A percentile compares a stretch with the other conserved stretches of the same genome.
Evolutionary conservation across 2,113 vertebrate genomes (phyloP).

Genomic region (Dascyllus trimaculatus): DNA sequence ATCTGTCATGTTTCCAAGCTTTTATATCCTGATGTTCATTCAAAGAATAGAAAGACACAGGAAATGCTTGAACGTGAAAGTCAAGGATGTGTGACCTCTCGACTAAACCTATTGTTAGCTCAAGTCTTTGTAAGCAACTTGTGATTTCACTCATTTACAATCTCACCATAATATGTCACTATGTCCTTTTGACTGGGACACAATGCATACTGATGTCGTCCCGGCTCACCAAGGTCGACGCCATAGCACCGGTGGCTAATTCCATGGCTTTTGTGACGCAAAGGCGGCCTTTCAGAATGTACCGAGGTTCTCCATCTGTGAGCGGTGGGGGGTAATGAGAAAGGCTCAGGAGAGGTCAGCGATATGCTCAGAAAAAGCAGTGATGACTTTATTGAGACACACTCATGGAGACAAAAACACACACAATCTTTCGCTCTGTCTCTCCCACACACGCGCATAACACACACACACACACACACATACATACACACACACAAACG

Average conservation of each 20-base stretch:
- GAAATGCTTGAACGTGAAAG: slow-evolving; percentile 21
- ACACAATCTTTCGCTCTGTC: slow-evolving; percentile 5
- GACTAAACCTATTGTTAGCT: slow-evolving; percentile 31
- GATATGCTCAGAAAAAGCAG: slow-evolving; percentile 64
- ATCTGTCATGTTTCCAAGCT: slow-evolving; percentile 14
- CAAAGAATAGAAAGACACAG: neutral
- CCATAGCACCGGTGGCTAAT: slow-evolving; percentile 42
- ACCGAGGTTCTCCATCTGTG: slow-evolving; percentile 56
- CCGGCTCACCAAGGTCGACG: slow-evolving; percentile 56
- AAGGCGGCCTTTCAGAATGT: slow-evolving; percentile 59
- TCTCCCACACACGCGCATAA: neutral
- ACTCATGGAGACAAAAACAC: slow-evolving; percentile 53
- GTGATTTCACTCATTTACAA: slow-evolving; percentile 40
- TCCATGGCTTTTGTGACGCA: slow-evolving; percentile 55
- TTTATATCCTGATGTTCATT: neutral
- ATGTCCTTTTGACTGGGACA: slow-evolving; percentile 59
- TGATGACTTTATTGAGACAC: slow-evolving; percentile 72
- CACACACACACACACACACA: slow-evolving; percentile 22
- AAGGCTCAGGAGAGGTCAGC: slow-evolving; percentile 64
- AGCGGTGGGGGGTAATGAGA: slow-evolving; percentile 62
- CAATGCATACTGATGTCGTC: slow-evolving; percentile 72
- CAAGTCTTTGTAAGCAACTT: slow-evolving; percentile 31
- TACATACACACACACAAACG: slow-evolving; percentile 29
- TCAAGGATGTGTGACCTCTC: neutral
- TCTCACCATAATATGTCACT: slow-evolving; percentile 29